phyloP scores from a whole-genome alignment of 2,888 invertebrate genomes.

The Limnephilus rhombicus region DNA sequence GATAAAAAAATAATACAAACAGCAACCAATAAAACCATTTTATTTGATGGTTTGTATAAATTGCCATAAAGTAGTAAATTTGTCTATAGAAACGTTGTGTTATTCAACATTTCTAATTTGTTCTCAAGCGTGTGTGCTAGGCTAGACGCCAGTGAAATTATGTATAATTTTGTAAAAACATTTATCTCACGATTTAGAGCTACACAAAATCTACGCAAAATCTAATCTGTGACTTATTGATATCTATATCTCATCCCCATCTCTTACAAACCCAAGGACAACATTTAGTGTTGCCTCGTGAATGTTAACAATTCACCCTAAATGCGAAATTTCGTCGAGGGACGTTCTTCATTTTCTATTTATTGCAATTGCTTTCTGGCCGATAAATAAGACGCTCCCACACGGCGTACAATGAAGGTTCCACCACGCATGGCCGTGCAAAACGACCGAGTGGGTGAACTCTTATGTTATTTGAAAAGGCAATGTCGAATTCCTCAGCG shows the following conservation, averaged over 20 bases:
- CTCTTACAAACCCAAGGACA: background rate
- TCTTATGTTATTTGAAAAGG: conserved; percentile 16
- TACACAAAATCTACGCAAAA: background rate
- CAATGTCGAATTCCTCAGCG: conserved; percentile 14
- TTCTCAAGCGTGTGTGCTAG: background rate
- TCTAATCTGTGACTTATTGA: background rate
- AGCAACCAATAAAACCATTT: too few species aligned
- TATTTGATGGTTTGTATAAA: too few species aligned
- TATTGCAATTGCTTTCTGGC: conserved; percentile 4
- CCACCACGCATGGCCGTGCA: background rate
- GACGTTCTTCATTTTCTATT: background rate
- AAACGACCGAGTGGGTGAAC: conserved; percentile 2
- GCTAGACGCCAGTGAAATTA: background rate
- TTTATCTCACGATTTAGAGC: background rate
- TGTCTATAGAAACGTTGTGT: background rate
- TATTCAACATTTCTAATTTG: background rate
- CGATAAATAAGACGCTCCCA: background rate
- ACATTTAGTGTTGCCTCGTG: background rate
- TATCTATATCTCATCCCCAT: background rate
- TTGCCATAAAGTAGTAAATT: too few species aligned
- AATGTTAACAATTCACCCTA: background rate
- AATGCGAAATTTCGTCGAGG: background rate
- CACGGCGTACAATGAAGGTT: background rate
- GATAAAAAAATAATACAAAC: too few species aligned
- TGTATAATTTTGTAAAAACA: background rate